Evolutionary conservation across 64 coral and sea anemone species (phyloP).

Genomic region (Cladopsammia gracilis): DNA sequence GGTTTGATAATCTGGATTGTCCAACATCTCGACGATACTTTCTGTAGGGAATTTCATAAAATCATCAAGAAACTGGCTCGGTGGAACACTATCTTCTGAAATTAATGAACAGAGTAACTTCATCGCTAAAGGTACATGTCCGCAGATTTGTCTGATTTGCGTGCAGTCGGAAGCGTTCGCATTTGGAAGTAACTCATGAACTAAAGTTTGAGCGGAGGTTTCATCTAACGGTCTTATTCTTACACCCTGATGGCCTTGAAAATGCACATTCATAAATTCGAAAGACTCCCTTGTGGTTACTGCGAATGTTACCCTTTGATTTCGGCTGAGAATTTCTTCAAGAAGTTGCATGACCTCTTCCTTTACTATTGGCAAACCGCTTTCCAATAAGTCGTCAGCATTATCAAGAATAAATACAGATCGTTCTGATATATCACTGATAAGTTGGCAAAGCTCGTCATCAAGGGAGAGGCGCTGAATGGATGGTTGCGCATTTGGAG

Average conservation of each 20-base stretch:
- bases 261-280: too few species aligned
- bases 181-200: too few species aligned
- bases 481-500: neutral
- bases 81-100: neutral
- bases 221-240: neutral
- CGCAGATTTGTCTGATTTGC: too few species aligned
- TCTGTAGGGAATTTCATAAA: too few species aligned
- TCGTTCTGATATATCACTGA: neutral
- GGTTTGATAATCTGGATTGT: too few species aligned
- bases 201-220: too few species aligned
- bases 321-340: neutral
- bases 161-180: too few species aligned
- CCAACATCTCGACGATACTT: too few species aligned
- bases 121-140: too few species aligned
- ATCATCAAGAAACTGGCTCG: too few species aligned
- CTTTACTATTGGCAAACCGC: neutral
- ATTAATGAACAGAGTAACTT: too few species aligned
- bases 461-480: neutral
- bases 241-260: neutral
- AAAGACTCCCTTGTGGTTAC: too few species aligned
- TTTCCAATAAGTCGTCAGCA: slow-evolving; percentile 28
- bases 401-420: slow-evolving; percentile 12
- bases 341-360: neutral
- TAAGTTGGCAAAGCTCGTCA: neutral
- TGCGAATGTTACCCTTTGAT: neutral